Conservation (phyloP, 1,140 invertebrate genomes). For the Aradophagus sp. region DNA sequence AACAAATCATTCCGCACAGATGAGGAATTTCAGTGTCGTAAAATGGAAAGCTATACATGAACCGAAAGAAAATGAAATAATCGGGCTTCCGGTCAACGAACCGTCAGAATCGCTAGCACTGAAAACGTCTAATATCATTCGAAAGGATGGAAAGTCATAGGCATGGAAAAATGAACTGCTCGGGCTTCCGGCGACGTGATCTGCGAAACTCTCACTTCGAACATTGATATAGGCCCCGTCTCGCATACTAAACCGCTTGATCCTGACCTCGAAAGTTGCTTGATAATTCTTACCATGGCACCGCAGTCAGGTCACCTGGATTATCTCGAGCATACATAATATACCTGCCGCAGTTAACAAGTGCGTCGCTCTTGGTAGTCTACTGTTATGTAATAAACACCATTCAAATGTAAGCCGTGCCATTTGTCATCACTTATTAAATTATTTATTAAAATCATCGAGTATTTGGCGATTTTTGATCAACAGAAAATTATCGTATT, state of each 20-base stretch:
- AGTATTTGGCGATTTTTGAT: too few relatives aligned
- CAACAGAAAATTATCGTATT: too few relatives aligned
- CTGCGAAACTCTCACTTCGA: constrained; percentile 65
- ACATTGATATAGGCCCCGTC: constrained; percentile 42
- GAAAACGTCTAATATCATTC: constrained; percentile 53
- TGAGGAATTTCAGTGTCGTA: constrained; percentile 38
- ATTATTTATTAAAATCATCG: too few relatives aligned
- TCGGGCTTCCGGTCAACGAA: constrained; percentile 47
- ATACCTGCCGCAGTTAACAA: constrained; percentile 28
- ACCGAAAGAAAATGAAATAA: constrained; percentile 52
- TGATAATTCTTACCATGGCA: constrained; percentile 67
- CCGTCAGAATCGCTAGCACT: constrained; percentile 29
- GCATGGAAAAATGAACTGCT: constrained; percentile 59
- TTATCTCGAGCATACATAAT: constrained; percentile 64
- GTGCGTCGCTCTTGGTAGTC: constrained; percentile 24
- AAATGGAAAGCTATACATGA: constrained; percentile 51
- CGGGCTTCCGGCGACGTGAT: constrained; percentile 63
- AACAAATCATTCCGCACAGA: constrained; percentile 35
- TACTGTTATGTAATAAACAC: constrained; percentile 39
- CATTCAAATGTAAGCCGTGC: constrained; percentile 24
- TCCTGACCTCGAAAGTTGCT: constrained; percentile 70
- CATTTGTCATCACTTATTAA: constrained; percentile 1
- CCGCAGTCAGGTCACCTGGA: constrained; percentile 55
- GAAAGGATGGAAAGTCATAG: constrained; percentile 62
- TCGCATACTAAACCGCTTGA: constrained; percentile 57